Evolutionary conservation across 2,113 vertebrate species (phyloP).

Genomic region (Carassius gibelio): DNA sequence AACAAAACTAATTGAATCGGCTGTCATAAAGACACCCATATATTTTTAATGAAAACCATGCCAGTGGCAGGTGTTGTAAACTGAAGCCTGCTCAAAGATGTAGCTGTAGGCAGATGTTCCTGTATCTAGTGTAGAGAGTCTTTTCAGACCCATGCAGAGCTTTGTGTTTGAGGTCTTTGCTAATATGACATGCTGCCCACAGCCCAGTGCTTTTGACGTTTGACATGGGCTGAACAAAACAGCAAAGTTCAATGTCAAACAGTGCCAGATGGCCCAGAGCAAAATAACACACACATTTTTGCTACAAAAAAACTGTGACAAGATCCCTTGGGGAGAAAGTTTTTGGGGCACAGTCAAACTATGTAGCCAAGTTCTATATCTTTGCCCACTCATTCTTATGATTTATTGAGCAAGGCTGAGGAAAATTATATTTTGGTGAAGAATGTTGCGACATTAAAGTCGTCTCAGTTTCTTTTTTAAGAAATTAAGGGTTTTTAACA

Average conservation of each 20-base stretch:
- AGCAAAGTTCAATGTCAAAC: slow-evolving; percentile 15
- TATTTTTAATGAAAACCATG: not conserved
- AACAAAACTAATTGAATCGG: not conserved
- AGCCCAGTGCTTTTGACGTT: not conserved
- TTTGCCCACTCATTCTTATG: slow-evolving; percentile 52
- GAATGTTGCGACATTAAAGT: not conserved
- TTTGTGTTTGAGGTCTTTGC: not conserved
- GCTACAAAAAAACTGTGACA: slow-evolving; percentile 44
- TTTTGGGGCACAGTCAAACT: slow-evolving; percentile 53
- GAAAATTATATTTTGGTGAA: slow-evolving; percentile 41
- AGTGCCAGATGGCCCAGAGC: not conserved
- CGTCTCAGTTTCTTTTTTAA: not conserved
- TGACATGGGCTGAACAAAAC: not conserved
- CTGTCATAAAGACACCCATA: not conserved
- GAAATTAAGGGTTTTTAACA: too few species aligned
- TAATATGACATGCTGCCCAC: not conserved
- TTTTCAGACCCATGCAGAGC: not conserved
- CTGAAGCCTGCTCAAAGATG: not conserved
- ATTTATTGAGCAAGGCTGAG: slow-evolving; percentile 63
- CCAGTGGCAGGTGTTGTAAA: not conserved
- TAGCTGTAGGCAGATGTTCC: not conserved
- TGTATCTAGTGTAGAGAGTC: not conserved
- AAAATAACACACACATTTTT: slow-evolving; percentile 50
- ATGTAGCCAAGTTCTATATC: slow-evolving; percentile 37
- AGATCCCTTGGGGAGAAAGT: slow-evolving; percentile 54